These are phyloP conservation scores for Araneus ventricosus DNA, from an alignment of 1,140 invertebrate species.

Conservation along the genomic window DNA sequence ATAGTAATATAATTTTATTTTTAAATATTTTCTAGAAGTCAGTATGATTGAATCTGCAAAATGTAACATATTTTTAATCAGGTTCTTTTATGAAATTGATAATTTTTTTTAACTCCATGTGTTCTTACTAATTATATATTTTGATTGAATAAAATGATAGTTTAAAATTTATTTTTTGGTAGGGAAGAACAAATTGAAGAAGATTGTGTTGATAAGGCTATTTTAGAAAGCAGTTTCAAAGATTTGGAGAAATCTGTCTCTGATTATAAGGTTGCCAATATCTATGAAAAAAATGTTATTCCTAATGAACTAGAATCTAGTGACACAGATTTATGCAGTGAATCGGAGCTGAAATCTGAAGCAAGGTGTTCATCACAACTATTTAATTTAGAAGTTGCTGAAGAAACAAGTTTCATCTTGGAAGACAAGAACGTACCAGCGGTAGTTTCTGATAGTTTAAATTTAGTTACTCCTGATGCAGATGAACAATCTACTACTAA, in stretches of 20 bases:
- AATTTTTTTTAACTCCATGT: background rate
- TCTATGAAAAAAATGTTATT: background rate
- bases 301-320: background rate
- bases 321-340: background rate
- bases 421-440: slow-evolving; percentile 49
- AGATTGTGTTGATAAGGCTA: background rate
- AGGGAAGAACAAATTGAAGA: background rate
- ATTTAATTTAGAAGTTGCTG: slow-evolving; percentile 59
- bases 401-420: slow-evolving; percentile 62
- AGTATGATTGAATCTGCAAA: background rate
- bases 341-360: background rate
- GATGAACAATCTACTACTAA: no score
- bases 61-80: background rate
- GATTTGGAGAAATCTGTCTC: background rate
- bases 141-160: background rate
- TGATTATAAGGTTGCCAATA: background rate
- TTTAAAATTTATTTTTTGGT: background rate
- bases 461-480: background rate
- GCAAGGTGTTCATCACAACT: background rate
- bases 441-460: background rate
- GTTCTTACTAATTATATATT: background rate
- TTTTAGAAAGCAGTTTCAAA: background rate
- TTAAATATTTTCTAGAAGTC: no score
- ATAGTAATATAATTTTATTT: no score
- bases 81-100: background rate